Base-by-base conservation (phyloP, 2,113 vertebrate genomes). In the Prionailurus viverrinus region DNA sequence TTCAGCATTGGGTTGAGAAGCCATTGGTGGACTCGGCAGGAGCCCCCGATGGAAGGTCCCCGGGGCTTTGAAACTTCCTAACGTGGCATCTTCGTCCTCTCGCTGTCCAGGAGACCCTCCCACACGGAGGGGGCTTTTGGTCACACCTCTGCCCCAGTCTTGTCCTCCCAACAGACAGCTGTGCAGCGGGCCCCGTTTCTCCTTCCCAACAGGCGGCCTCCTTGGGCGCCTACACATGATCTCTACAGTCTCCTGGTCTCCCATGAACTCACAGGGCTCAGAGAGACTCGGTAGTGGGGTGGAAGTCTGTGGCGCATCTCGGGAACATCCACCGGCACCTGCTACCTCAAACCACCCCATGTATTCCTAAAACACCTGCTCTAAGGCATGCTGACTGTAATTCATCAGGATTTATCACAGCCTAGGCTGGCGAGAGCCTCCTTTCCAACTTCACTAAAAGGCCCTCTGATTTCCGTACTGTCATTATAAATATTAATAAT, bases 61-160 rank as follows among this genome's bases (percentile, higher is more conserved):
- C 2, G 12, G 29, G 63, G 39, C 58, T 45, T 45, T 15, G 13
- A 36, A 68, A n/a, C 6, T 2, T 65, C 9, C 16, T 36, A 19
- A 23, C 5, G 4, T 31, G 29, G 0, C 2, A 4, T 89, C 61
- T 53, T 33, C 12, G 21, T 25, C 19, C 68, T 51, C 27, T 8
- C 0, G 0, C 41, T 8, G 0, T 18, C 1, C 41, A 29, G 10
- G 25, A 0, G 3, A 10, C 25, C 9, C 58, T 27, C 36, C 18
- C 10, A 1, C 1, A 2, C 1, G 18, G 21, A 9, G 41, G 21
- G 11, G 41, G 33, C 11, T 63, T 5, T 6, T 39, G 8, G 4
- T 73, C 13, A 82, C 13, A 33, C 21, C 5, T 29, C 5, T 5
- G 10, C 13, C 41, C 19, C 3, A 1, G 3, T 9, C 61, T 0